Evolutionary conservation across 92 coral and sea anemone species (phyloP).

Genomic region (Zoanthus sansibaricus): DNA sequence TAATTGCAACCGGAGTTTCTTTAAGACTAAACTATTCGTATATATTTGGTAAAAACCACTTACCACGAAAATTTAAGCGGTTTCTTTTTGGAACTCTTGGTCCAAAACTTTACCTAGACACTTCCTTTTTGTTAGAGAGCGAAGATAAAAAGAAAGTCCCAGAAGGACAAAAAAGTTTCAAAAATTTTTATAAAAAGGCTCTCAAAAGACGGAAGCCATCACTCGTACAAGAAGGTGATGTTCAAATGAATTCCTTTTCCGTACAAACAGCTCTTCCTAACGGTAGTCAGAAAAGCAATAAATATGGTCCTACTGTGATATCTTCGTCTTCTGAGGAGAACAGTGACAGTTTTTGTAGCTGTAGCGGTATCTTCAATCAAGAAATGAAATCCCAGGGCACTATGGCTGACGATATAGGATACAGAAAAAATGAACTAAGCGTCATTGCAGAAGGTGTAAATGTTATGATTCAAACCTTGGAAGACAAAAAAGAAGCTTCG

Average conservation of each 20-base stretch:
- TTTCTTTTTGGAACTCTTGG: conserved; percentile 65
- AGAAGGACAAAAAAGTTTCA: not conserved
- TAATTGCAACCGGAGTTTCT: conserved; percentile 65
- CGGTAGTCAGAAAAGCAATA: not conserved
- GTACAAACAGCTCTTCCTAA: not conserved
- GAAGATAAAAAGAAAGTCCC: not conserved
- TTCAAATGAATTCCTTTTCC: not conserved
- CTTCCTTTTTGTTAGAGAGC: not conserved
- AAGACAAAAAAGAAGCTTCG: conserved; percentile 59
- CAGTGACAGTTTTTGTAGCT: conserved; percentile 30
- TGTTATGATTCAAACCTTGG: conserved; percentile 54
- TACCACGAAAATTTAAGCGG: conserved; percentile 26
- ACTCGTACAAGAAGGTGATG: conserved; percentile 4
- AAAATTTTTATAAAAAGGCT: not conserved
- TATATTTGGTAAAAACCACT: conserved; percentile 52
- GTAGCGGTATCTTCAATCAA: conserved; percentile 2
- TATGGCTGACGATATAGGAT: not conserved
- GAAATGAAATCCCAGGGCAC: not conserved
- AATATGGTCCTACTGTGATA: not conserved
- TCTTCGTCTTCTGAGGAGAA: conserved; percentile 33
- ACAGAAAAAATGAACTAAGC: conserved; percentile 10
- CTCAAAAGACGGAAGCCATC: conserved; percentile 20
- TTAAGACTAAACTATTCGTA: conserved; percentile 68
- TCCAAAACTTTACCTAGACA: conserved; percentile 56
- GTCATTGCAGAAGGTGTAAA: conserved; percentile 50